Base-by-base conservation (phyloP, 2,797 vertebrate genomes). In the Thripadectes ignobilis region DNA sequence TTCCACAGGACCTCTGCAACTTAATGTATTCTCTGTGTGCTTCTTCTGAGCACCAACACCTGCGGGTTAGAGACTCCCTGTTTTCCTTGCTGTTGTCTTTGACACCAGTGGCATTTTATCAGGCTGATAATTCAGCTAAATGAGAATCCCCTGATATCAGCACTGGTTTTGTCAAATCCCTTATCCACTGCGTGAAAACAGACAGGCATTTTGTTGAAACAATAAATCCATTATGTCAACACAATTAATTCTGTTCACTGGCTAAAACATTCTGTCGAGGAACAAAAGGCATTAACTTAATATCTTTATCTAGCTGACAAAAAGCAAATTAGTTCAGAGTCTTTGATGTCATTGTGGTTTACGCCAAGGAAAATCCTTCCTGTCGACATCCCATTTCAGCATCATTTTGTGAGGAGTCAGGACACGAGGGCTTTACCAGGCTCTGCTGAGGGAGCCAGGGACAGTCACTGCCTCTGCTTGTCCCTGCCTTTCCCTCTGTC, bases 161-260 rank as follows among this genome's bases (percentile, higher is more conserved):
- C 86, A 81, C 54, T 59, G 67, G 71, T 49, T 94, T 67, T 92
- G 93, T 83, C 63, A 66, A 82, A 82, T 68, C 94, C 82, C 82
- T 91, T 30, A 45, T 23, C 87, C 88, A 3, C 78, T 1, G 36
- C 0, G 0, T 66, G 84, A 79, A 54, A 91, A 39, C 72, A 96
- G 85, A 30, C 69, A 63, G 75, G 81, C 88, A 2, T 92, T 87
- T 32, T 68, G 76, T 66, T 69, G 88, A 88, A 93, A 94, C 86
- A 93, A 92, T 92, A 97, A 96, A 97, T 84, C 86, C 88, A 78
- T 92, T 93, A 62, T 93, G 91, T 93, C 95, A 97, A 96, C 93
- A 94, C 92, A 95, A 95, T 93, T 95, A 92, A 90, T 91, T 87
- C 92, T 62, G 30, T 83, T 92, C 88, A 13, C 85, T 39, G 74